Conservation (phyloP, 1,140 invertebrate species). For the Drosophila virilis region DNA sequence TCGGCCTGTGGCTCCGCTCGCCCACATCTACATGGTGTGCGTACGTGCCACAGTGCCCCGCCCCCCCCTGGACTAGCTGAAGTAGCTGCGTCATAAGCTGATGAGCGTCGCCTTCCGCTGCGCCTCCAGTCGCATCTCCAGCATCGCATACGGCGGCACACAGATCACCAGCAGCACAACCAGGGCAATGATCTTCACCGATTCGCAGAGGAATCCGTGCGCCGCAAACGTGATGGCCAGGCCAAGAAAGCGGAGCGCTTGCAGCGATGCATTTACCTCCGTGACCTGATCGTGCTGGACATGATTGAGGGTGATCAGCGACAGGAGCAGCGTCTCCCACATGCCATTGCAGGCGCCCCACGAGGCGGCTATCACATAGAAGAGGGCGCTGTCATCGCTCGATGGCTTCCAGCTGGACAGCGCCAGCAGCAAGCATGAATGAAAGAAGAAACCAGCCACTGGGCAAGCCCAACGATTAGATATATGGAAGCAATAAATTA, state of each 20-base stretch:
- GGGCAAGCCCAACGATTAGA: conserved; percentile 39
- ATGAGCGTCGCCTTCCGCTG: conserved; percentile 81
- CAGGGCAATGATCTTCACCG: conserved; percentile 79
- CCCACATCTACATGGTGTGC: conserved; percentile 67
- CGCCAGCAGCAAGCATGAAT: conserved; percentile 88
- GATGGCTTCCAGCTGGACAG: conserved; percentile 88
- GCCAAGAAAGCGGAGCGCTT: conserved; percentile 74
- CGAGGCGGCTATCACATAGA: conserved; percentile 89
- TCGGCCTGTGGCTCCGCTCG: not conserved
- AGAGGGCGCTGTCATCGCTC: conserved; percentile 88
- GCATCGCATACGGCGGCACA: conserved; percentile 84
- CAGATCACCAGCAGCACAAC: conserved; percentile 83
- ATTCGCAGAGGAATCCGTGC: conserved; percentile 81
- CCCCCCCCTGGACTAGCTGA: conserved; percentile 78
- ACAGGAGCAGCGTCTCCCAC: conserved; percentile 87
- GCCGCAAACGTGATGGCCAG: conserved; percentile 79
- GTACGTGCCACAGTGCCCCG: conserved; percentile 72
- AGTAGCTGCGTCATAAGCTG: conserved; percentile 83
- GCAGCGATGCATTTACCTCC: conserved; percentile 71
- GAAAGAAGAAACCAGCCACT: conserved; percentile 89
- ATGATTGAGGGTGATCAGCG: conserved; percentile 80
- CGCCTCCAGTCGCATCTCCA: conserved; percentile 83
- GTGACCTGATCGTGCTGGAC: conserved; percentile 66
- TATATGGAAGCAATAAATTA: too few species aligned
- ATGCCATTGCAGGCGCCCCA: conserved; percentile 91